phyloP scores from a whole-genome alignment of 2,888 invertebrate genomes.

The Hydrotaea cyrtoneurina region DNA sequence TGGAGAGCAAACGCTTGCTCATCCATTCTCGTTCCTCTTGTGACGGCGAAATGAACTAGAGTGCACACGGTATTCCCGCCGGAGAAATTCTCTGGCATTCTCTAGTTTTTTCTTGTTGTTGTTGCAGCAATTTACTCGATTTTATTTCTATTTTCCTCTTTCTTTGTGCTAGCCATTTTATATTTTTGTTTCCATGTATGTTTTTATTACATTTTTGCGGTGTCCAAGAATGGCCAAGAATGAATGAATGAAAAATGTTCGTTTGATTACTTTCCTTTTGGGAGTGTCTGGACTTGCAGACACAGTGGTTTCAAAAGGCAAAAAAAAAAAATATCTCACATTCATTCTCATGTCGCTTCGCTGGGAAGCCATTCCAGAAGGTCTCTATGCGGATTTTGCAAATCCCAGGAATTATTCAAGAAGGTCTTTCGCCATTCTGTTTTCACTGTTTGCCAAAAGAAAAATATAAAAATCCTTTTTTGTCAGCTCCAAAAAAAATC shows the following conservation, averaged over 20 bases:
- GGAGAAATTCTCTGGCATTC: conserved; percentile 1
- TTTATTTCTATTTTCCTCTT: neutral
- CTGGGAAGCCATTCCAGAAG: too few relatives aligned
- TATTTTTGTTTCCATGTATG: neutral
- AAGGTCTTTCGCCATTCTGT: too few relatives aligned
- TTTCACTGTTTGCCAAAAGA: too few relatives aligned
- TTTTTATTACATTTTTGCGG: conserved; percentile 18
- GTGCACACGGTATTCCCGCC: neutral
- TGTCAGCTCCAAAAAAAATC: too few relatives aligned
- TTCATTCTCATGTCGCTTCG: too few relatives aligned
- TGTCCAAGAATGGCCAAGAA: neutral
- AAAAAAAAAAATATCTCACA: too few relatives aligned
- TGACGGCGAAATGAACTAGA: conserved; percentile 8
- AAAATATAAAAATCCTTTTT: too few relatives aligned
- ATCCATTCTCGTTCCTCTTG: conserved; percentile 12
- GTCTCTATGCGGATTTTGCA: too few relatives aligned
- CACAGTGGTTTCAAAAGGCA: too few relatives aligned
- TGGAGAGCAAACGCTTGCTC: neutral
- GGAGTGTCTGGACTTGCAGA: conserved; percentile 35
- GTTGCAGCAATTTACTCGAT: too few relatives aligned
- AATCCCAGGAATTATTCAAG: too few relatives aligned
- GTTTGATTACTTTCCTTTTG: conserved; percentile 30
- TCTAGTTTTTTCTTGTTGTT: neutral
- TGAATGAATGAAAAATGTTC: neutral
- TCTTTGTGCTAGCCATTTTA: neutral